These are phyloP conservation scores for Siphlonurus alternatus DNA, from an alignment of 2,888 invertebrate genomes.

Conservation along the genomic window DNA sequence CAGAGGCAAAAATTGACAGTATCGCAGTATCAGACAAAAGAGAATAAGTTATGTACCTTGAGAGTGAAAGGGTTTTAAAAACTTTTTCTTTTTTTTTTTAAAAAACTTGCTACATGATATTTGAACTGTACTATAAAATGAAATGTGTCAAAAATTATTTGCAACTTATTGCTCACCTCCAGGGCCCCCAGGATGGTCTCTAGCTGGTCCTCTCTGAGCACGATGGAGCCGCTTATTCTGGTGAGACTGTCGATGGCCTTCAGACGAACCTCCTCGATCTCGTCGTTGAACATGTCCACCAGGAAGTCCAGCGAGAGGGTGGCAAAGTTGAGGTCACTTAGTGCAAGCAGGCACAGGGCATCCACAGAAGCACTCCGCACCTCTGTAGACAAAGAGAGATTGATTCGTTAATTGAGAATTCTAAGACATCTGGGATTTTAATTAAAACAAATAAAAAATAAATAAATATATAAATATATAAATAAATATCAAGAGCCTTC, in stretches of 20 bases:
- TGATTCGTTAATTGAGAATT: background rate
- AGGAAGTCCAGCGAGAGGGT: conserved; percentile 82
- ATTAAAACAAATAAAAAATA: too few relatives aligned
- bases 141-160: background rate
- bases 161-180: conserved; percentile 37
- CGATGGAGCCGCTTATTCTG: conserved; percentile 73
- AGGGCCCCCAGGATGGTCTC: conserved; percentile 88
- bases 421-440: conserved; percentile 4
- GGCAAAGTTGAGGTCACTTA: conserved; percentile 71
- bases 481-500: background rate
- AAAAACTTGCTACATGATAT: background rate
- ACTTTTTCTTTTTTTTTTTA: too few relatives aligned
- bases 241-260: conserved; percentile 89
- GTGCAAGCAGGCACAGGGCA: conserved; percentile 76
- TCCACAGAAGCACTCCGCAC: conserved; percentile 90
- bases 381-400: conserved; percentile 44
- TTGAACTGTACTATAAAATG: background rate
- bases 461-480: background rate
- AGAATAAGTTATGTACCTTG: too few relatives aligned
- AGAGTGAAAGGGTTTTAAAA: too few relatives aligned
- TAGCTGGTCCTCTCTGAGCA: conserved; percentile 84
- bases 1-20: too few relatives aligned
- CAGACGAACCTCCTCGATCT: conserved; percentile 90
- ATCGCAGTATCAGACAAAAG: background rate
- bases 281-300: conserved; percentile 99